Evolutionary conservation across 2,888 invertebrate genomes (phyloP).

Genomic region (Brachypterus glaber): DNA sequence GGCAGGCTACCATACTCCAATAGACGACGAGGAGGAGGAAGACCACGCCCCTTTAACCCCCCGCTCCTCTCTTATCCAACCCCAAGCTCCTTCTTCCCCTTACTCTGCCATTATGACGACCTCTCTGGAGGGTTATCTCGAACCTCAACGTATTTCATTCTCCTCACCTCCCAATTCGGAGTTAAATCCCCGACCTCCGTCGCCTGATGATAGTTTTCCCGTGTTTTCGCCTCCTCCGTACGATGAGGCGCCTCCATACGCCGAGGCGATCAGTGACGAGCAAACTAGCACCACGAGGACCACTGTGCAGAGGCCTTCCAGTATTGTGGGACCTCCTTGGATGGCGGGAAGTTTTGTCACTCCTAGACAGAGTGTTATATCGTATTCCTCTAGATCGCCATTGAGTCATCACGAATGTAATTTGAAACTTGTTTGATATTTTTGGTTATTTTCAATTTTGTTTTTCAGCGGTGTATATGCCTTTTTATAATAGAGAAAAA

Average conservation of each 20-base stretch:
- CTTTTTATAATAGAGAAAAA: too few relatives aligned
- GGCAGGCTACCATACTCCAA: slow-evolving; percentile 72
- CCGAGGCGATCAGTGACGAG: slow-evolving; percentile 34
- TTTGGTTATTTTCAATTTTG: slow-evolving; percentile 5
- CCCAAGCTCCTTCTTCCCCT: slow-evolving; percentile 57
- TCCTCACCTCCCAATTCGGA: slow-evolving; percentile 70
- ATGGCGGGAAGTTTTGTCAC: slow-evolving; percentile 44
- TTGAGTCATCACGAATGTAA: slow-evolving; percentile 90
- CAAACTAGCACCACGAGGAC: slow-evolving; percentile 27
- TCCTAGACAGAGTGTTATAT: slow-evolving; percentile 65
- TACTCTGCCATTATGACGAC: slow-evolving; percentile 78
- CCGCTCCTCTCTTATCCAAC: slow-evolving; percentile 45
- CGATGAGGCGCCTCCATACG: slow-evolving; percentile 40
- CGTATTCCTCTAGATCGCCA: slow-evolving; percentile 65
- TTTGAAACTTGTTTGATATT: slow-evolving; percentile 22
- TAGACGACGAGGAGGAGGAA: slow-evolving; percentile 51
- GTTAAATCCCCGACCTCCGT: slow-evolving; percentile 54
- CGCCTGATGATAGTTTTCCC: slow-evolving; percentile 74
- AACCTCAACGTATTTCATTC: slow-evolving; percentile 73
- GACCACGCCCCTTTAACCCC: slow-evolving; percentile 43
- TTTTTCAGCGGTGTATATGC: not conserved
- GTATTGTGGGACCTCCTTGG: slow-evolving; percentile 47
- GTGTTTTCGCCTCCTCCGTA: slow-evolving; percentile 77
- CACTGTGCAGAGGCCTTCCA: slow-evolving; percentile 32
- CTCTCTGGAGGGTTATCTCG: slow-evolving; percentile 76